phyloP scores from a whole-genome alignment of 2,888 invertebrate genomes.

The Tenodera sinensis region DNA sequence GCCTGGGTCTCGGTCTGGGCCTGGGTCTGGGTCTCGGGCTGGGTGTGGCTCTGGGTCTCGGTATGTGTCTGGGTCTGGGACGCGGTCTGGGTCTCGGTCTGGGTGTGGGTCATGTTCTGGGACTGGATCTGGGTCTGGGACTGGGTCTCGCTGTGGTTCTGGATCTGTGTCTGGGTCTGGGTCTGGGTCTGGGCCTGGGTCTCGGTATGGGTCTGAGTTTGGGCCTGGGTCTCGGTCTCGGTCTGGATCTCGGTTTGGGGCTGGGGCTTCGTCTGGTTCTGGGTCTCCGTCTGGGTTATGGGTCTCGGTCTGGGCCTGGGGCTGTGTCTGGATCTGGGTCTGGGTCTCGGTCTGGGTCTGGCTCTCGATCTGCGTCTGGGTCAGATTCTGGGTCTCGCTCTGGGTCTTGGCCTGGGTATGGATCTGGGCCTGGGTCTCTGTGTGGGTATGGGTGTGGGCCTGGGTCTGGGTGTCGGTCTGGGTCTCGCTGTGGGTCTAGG shows the following conservation, averaged over 20 bases:
- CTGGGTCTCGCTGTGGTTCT: too few species aligned
- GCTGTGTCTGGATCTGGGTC: constrained; percentile 14
- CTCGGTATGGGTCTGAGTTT: constrained; percentile 30
- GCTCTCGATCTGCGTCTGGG: constrained; percentile 32
- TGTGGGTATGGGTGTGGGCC: not conserved
- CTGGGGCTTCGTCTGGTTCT: not conserved
- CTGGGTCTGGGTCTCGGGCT: not conserved
- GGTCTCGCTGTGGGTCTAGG: too few species aligned
- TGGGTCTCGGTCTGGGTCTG: constrained; percentile 35
- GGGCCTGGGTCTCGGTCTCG: too few species aligned
- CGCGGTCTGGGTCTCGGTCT: constrained; percentile 32
- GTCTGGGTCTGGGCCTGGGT: too few species aligned
- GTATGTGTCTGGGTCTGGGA: constrained; percentile 29
- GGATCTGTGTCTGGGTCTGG: constrained; percentile 23
- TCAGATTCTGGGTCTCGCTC: constrained; percentile 28
- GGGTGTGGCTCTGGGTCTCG: constrained; percentile 23
- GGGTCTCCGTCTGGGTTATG: not conserved
- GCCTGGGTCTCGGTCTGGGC: too few species aligned
- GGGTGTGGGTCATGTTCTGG: too few species aligned
- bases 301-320: too few species aligned
- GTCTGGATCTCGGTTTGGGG: constrained; percentile 29
- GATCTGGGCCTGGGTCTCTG: not conserved
- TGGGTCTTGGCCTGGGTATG: constrained; percentile 26
- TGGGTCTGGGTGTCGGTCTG: too few species aligned
- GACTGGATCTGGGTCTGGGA: constrained; percentile 33